phyloP scores from a whole-genome alignment of 2,113 vertebrate genomes.

The Sakesphorus luctuosus region DNA sequence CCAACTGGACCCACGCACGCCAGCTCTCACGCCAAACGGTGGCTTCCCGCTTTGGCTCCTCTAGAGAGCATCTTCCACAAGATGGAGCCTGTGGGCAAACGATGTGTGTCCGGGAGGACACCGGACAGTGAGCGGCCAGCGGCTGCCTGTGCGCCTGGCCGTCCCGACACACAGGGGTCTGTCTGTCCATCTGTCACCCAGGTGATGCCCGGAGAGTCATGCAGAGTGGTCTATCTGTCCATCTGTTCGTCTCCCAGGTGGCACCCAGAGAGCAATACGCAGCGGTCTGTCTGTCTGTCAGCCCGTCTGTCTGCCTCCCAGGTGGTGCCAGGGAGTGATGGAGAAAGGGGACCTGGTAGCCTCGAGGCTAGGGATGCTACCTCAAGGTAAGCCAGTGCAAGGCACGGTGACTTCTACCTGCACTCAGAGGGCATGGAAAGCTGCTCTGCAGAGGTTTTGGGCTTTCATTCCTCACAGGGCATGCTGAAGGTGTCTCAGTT shows the following conservation, averaged over 20 bases:
- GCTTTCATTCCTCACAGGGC: rapidly evolving
- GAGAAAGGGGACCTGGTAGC: background rate
- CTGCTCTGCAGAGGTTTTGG: rapidly evolving
- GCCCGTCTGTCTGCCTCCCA: background rate
- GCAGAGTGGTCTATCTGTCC: background rate
- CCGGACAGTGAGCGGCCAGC: rapidly evolving
- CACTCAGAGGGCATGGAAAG: background rate
- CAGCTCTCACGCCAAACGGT: background rate
- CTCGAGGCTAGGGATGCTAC: background rate
- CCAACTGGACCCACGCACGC: rapidly evolving
- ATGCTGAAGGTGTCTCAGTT: background rate
- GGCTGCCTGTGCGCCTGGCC: rapidly evolving
- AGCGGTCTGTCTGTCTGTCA: background rate
- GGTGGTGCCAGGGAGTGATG: rapidly evolving
- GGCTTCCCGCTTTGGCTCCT: background rate
- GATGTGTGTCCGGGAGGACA: background rate
- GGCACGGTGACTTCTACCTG: background rate
- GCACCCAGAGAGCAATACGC: background rate
- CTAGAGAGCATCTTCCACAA: conserved; percentile 13
- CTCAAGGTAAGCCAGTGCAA: background rate
- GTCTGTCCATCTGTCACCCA: background rate
- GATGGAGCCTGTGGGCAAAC: conserved; percentile 44
- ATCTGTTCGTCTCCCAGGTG: background rate
- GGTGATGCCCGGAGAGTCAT: background rate
- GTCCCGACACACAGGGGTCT: background rate